Conservation (phyloP, 1,140 invertebrate species). For the Bombus balteatus region DNA sequence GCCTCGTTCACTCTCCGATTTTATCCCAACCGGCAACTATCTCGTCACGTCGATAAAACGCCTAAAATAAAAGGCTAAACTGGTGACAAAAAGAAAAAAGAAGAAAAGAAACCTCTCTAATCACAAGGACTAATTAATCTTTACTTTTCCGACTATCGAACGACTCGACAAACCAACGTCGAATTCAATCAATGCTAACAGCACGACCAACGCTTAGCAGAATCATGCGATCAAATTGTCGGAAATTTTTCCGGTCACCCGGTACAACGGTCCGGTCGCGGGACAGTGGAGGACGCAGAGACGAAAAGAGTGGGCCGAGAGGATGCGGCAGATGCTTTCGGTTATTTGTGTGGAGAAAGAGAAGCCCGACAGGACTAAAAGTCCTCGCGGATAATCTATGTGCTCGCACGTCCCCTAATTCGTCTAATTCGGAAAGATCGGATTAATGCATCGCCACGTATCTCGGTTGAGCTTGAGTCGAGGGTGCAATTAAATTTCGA, state of each 20-base stretch:
- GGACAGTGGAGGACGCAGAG: too few species aligned
- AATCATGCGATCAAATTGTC: not conserved
- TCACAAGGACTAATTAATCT: not conserved
- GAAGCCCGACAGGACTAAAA: not conserved
- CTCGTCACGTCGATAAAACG: too few species aligned
- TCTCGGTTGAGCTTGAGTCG: not conserved
- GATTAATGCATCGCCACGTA: conserved; percentile 45
- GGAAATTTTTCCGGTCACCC: not conserved
- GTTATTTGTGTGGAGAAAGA: not conserved
- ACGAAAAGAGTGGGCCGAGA: not conserved
- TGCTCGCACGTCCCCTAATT: conserved; percentile 34
- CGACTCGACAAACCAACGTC: too few species aligned
- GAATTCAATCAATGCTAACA: not conserved
- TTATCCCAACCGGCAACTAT: not conserved
- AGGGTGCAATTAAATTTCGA: conserved; percentile 43
- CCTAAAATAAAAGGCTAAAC: not conserved
- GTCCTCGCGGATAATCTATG: conserved; percentile 34
- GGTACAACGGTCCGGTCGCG: not conserved
- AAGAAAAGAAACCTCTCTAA: not conserved
- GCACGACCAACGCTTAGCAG: not conserved
- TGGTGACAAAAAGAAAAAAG: not conserved
- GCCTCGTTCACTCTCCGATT: conserved; percentile 24
- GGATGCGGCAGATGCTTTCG: not conserved
- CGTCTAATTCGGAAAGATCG: not conserved
- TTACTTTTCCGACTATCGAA: not conserved